Conservation (phyloP, 2,888 invertebrate species). For the Dascillus cervinus region DNA sequence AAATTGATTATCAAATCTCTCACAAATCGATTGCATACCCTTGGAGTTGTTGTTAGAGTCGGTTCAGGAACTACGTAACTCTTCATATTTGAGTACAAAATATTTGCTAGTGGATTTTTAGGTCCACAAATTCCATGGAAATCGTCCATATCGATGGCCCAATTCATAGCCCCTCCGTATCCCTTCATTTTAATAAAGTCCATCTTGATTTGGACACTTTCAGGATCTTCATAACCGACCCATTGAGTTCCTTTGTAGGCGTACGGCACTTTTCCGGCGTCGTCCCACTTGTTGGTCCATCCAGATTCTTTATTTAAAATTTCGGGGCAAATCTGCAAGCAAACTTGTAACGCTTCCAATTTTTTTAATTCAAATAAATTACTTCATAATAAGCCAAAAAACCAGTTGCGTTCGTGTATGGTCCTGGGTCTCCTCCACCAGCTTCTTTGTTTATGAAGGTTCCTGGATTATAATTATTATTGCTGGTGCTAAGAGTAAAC, state of each 20-base stretch:
- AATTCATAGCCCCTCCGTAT: slow-evolving; percentile 83
- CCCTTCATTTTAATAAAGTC: slow-evolving; percentile 78
- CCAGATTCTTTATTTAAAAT: slow-evolving; percentile 59
- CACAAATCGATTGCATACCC: slow-evolving; percentile 47
- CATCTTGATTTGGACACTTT: slow-evolving; percentile 82
- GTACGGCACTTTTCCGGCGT: slow-evolving; percentile 74
- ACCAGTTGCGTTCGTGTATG: slow-evolving; percentile 79
- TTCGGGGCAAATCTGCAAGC: slow-evolving; percentile 69
- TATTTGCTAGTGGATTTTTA: slow-evolving; percentile 65
- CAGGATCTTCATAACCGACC: slow-evolving; percentile 82
- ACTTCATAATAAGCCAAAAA: slow-evolving; percentile 84
- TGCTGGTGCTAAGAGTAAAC: slow-evolving; percentile 73
- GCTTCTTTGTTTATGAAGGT: slow-evolving; percentile 88
- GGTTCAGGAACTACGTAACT: slow-evolving; percentile 62
- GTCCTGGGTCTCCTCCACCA: slow-evolving; percentile 78
- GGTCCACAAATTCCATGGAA: slow-evolving; percentile 76
- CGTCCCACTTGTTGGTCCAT: slow-evolving; percentile 83
- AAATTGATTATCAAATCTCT: too few relatives aligned
- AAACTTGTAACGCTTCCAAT: too few relatives aligned
- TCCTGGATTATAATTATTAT: slow-evolving; percentile 74
- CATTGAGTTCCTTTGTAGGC: slow-evolving; percentile 78
- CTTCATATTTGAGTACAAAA: slow-evolving; percentile 66
- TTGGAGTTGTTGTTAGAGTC: slow-evolving; percentile 55
- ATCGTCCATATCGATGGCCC: slow-evolving; percentile 92
- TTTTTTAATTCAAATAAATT: too few relatives aligned